Conservation (phyloP, 2,113 vertebrate species). For the Tetrao urogallus region DNA sequence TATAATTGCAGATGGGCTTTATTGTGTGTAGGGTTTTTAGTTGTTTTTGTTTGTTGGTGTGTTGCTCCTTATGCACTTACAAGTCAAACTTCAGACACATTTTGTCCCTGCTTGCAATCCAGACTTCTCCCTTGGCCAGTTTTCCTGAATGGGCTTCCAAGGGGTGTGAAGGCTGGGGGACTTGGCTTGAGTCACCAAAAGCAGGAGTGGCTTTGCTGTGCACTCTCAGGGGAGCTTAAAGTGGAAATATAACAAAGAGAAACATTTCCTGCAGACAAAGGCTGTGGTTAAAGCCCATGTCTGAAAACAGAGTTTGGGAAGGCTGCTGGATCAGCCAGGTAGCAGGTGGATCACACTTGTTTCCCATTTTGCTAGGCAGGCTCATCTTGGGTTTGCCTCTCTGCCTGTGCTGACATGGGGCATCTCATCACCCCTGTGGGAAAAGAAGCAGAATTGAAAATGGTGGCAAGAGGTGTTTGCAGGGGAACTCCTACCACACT, state of each 20-base stretch:
- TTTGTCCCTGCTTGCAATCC: background rate
- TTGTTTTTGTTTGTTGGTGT: background rate
- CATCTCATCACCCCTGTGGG: background rate
- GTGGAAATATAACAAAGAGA: too few species aligned
- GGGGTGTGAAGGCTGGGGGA: accelerated
- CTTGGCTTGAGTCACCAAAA: background rate
- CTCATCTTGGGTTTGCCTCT: background rate
- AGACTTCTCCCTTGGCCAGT: background rate
- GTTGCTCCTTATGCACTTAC: background rate
- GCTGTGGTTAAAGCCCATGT: background rate
- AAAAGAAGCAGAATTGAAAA: background rate
- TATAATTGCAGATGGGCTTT: background rate
- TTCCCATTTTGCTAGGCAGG: background rate
- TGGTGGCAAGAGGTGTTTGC: background rate
- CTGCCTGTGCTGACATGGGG: background rate
- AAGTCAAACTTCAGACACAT: background rate
- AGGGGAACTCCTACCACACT: accelerated
- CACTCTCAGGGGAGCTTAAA: background rate
- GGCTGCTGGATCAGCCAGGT: background rate
- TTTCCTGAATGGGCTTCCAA: background rate
- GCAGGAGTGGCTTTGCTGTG: background rate
- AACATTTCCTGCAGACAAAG: background rate
- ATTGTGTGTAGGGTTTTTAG: background rate
- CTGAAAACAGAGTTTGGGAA: background rate
- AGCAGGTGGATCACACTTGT: background rate